phyloP scores from a whole-genome alignment of 2,113 vertebrate genomes.

The Onychostoma macrolepis region DNA sequence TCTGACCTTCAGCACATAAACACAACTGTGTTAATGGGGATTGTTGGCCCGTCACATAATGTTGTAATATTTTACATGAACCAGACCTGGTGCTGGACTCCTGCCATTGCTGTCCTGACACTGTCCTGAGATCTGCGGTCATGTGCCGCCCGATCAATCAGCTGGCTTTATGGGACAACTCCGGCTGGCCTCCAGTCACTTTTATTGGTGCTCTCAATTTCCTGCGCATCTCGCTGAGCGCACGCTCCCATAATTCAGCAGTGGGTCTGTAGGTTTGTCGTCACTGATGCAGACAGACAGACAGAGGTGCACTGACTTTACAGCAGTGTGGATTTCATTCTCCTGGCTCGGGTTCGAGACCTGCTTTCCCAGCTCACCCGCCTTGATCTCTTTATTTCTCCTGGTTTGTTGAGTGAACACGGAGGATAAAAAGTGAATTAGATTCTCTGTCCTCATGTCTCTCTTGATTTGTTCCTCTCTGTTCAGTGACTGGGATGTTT shows the following conservation, averaged over 20 bases:
- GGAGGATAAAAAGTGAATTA: background rate
- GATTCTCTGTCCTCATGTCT: background rate
- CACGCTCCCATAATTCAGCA: constrained; percentile 3
- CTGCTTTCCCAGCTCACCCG: background rate
- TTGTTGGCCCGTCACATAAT: constrained; percentile 36
- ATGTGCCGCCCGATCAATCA: constrained; percentile 25
- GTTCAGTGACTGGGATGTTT: constrained; percentile 15
- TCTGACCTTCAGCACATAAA: constrained; percentile 46
- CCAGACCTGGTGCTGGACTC: constrained; percentile 29
- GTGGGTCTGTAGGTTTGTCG: background rate
- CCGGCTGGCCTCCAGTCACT: constrained; percentile 23
- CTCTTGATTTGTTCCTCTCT: background rate
- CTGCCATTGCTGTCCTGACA: constrained; percentile 10
- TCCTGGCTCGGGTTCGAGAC: background rate
- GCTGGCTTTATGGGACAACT: constrained; percentile 27
- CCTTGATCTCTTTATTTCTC: constrained; percentile 40
- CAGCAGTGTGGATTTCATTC: constrained; percentile 24
- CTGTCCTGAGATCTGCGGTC: constrained; percentile 34
- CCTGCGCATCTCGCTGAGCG: background rate
- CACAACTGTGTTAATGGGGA: constrained; percentile 53
- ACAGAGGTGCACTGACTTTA: background rate
- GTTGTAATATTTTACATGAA: constrained; percentile 31
- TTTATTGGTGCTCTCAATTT: constrained; percentile 41
- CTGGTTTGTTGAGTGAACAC: constrained; percentile 26
- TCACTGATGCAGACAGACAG: background rate